Base-by-base conservation (phyloP, 2,113 vertebrate species). In the Cyanoderma ruficeps region DNA sequence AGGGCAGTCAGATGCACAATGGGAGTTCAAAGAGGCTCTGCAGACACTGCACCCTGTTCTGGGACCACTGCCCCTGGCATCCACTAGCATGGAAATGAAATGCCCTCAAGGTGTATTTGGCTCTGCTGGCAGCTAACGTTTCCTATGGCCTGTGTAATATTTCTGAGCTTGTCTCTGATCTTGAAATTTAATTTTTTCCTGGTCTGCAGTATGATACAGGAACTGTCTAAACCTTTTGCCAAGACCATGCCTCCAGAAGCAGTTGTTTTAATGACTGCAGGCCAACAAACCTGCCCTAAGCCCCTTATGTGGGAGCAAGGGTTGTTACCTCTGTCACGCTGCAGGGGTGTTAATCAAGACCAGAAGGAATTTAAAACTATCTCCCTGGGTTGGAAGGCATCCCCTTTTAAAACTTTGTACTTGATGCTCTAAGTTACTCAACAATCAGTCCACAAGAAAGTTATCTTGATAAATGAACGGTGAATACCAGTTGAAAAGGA, bases 301-400 rank as follows among this genome's bases (percentile, higher is more conserved):
- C 24, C 50, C 15, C 16, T 61, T 37, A 3, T 18, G 13, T 28
- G 39, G 24, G n/a, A 69, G 37, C 31, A 50, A 46, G 25, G 4
- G 13, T 64, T 7, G 0, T 69, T 59, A 74, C 8, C 17, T 24
- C 22, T 77, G 41, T 49, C 59, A 46, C 0, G 0, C 37, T 67
- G 55, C n/a, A 55, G 31, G 10, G 15, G 6, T 61, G n/a, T 74
- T 11, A 1, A 1, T 35, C 35, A 69, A 46, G 59, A 57, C 61
- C 56, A 82, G 60, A 56, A 82, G 25, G 69, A 61, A 50, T 55
- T 94, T 71, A 24, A 72, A 91, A 79, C 13, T 28, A 30, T 61
- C 6, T 13, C 18, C 61, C 30, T 9, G 25, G 30, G 6, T 24
- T 68, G 56, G 44, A 44, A 87, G 37, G 13, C 2, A 2, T 18